These are phyloP conservation scores for Hypolimnas misippus DNA, from an alignment of 2,888 invertebrate species.

Conservation along the genomic window DNA sequence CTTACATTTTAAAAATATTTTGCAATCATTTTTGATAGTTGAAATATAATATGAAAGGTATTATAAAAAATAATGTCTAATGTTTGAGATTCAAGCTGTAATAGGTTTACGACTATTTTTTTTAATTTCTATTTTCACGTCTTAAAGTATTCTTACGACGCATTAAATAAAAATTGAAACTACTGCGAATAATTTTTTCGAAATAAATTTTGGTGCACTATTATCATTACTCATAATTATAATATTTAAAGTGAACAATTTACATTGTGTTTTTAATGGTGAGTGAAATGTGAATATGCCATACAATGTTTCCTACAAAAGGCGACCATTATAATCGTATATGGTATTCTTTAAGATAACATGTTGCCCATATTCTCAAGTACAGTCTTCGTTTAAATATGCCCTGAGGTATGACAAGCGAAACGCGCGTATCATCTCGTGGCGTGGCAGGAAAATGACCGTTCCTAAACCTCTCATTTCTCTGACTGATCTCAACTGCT, in stretches of 20 bases:
- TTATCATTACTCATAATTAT: background rate
- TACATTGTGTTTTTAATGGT: background rate
- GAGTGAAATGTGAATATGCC: constrained; percentile 2
- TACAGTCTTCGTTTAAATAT: constrained; percentile 29
- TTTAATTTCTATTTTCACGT: background rate
- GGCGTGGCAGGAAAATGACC: constrained; percentile 35
- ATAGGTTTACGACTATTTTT: background rate
- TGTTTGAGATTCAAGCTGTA: background rate
- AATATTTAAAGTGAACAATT: constrained; percentile 1
- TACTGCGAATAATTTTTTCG: background rate
- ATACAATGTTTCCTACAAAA: constrained; percentile 1
- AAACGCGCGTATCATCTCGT: constrained; percentile 36
- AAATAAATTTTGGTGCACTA: background rate
- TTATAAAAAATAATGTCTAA: background rate
- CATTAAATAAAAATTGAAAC: no score
- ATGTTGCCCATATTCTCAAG: constrained; percentile 17
- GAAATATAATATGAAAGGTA: background rate
- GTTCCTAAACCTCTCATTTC: constrained; percentile 27
- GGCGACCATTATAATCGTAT: background rate
- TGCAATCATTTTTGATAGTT: background rate
- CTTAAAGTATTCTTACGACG: no score
- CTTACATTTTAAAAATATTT: background rate
- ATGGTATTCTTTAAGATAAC: constrained; percentile 1
- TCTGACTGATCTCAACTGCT: constrained; percentile 13
- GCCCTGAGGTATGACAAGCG: constrained; percentile 38